Conservation (phyloP, 2,888 invertebrate genomes). For the Ptilodon capucinus region DNA sequence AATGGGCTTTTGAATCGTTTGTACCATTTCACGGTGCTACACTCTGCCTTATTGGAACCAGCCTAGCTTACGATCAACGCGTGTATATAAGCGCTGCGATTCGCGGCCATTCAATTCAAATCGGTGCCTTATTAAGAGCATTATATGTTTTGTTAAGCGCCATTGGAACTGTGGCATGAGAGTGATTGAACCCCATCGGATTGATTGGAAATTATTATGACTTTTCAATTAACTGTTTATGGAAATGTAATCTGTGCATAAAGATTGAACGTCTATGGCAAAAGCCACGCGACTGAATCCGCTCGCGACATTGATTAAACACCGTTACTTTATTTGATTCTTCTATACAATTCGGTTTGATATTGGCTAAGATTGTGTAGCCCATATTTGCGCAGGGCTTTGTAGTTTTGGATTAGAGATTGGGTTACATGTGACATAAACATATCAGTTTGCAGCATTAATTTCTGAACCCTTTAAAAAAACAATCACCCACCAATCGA, state of each 20-base stretch:
- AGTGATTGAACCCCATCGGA: background rate
- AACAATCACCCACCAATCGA: background rate
- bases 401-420: no score
- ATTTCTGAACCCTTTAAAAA: background rate
- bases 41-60: slow-evolving; percentile 30
- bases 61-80: slow-evolving; percentile 34
- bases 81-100: slow-evolving; percentile 42
- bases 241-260: no score
- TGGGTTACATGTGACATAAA: no score
- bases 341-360: no score
- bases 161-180: slow-evolving; percentile 19
- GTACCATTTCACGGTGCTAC: background rate
- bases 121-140: slow-evolving; percentile 28
- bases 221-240: no score
- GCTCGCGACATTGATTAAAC: no score
- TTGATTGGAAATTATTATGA: background rate
- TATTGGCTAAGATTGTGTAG: no score
- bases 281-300: no score
- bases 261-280: no score
- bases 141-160: slow-evolving; percentile 29
- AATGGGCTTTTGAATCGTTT: background rate
- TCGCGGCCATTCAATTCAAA: slow-evolving; percentile 39
- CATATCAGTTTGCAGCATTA: background rate
- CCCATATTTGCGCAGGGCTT: no score
- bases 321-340: no score